A percentile compares a stretch with the other conserved stretches of the same genome.
Evolutionary conservation across 2,888 invertebrate species (phyloP).

Genomic region (Torymus auratus): DNA sequence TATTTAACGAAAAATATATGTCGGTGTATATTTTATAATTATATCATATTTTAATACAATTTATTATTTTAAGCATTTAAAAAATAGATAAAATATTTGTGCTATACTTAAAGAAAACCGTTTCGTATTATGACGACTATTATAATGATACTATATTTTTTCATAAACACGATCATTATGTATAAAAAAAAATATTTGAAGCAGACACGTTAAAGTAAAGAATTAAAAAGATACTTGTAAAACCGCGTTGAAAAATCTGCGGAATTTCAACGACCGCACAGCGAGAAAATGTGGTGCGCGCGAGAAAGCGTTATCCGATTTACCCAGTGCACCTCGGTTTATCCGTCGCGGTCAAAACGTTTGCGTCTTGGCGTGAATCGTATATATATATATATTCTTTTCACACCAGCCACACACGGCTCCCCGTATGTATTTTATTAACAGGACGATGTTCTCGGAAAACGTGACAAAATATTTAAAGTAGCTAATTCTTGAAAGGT

Average conservation of each 20-base stretch:
- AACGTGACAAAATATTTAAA: no score
- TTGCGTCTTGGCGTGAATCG: constrained; percentile 26
- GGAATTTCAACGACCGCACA: constrained; percentile 21
- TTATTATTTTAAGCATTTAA: no score
- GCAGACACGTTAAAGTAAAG: background rate
- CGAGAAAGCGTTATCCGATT: constrained; percentile 45
- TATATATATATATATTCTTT: background rate
- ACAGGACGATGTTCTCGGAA: constrained; percentile 15
- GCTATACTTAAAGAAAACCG: no score
- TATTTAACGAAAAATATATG: no score
- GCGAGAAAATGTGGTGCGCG: constrained; percentile 5
- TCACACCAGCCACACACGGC: background rate
- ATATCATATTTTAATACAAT: no score
- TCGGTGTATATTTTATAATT: no score
- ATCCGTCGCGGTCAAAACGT: background rate
- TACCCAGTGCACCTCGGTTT: constrained; percentile 12
- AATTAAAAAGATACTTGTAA: background rate
- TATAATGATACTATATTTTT: no score
- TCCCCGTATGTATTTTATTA: constrained; percentile 37
- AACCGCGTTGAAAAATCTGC: background rate
- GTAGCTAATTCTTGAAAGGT: no score
- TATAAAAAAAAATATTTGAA: no score
- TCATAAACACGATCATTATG: no score
- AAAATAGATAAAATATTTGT: no score
- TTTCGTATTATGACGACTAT: no score